These are phyloP conservation scores for Albula goreensis DNA, from an alignment of 2,113 vertebrate species.

Conservation along the genomic window DNA sequence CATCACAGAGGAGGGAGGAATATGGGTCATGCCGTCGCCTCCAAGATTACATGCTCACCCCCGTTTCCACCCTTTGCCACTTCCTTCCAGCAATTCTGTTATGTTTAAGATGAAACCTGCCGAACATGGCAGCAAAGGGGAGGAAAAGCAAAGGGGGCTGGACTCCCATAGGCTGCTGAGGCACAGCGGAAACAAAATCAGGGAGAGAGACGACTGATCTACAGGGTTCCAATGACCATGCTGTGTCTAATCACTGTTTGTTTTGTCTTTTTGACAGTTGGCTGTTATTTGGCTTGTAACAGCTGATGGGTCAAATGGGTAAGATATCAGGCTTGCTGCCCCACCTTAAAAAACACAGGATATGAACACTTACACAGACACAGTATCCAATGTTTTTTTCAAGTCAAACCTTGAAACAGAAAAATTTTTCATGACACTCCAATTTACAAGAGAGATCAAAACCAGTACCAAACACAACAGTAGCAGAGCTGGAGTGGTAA, in stretches of 20 bases:
- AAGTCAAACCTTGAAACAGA: background rate
- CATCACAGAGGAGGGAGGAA: background rate
- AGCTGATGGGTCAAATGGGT: background rate
- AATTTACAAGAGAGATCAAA: background rate
- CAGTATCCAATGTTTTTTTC: background rate
- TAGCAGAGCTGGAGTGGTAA: background rate
- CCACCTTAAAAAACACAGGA: background rate
- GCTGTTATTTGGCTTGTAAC: background rate
- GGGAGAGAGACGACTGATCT: background rate
- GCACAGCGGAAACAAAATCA: background rate
- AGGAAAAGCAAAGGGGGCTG: background rate
- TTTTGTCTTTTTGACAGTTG: background rate
- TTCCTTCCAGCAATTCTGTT: background rate
- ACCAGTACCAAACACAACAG: conserved; percentile 16
- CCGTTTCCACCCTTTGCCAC: background rate
- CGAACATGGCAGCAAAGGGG: background rate
- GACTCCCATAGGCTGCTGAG: background rate
- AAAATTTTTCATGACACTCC: background rate
- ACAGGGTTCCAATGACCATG: background rate
- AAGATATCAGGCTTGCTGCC: background rate
- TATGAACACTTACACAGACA: background rate
- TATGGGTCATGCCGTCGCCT: conserved; percentile 9
- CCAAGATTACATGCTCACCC: background rate
- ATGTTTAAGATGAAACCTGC: background rate
- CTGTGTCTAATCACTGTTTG: background rate